Evolutionary conservation across 2,888 invertebrate species (phyloP), one percentile per base, ranked within the genome.

Genomic region (Elysia crispata): DNA sequence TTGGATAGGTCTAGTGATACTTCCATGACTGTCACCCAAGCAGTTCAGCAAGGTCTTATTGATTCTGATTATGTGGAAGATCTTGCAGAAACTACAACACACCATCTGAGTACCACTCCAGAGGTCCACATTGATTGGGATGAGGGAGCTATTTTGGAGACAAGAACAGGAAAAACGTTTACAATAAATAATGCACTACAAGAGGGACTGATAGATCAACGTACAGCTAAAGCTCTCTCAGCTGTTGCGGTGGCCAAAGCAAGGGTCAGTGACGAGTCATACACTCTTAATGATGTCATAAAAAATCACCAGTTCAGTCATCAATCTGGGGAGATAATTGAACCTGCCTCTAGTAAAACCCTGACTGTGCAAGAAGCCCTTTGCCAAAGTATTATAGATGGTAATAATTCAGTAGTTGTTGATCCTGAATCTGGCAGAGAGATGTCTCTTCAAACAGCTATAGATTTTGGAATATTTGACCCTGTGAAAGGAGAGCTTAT

Each of bases 401-500:
- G 84, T 23, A 83, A 84, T 49, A 83, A 83, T 30, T 89, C 89
- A 30, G 83, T 82, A 64, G 81, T 89, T 23, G 83, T 89, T 60
- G 88, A 90, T 82, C 89, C 94, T 96, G 82, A 96, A 95, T 92
- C 96, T 76, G 92, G 93, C 33, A 91, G 91, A 83, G 95, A 95
- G 90, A 94, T 98, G 62, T 96, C 97, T 31, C 93, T 98, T 84
- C 93, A 97, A 83, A 96, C 98, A 94, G 97, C 97, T 31, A 98
- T 98, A 88, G 96, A 97, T 90, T 94, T 95, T 87, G 97, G 97
- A 90, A 94, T 98, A 69, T 95, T 95, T 92, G 97, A 98, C 89
- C 96, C 97, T 0, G 96, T 97, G 91, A 95, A 95, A 91, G 89
- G 96, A 94, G 90, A 94, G 94, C 90, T 98, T 49, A 86, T 86